phyloP scores from a whole-genome alignment of 1,140 invertebrate genomes.

The Trichonephila inaurata region DNA sequence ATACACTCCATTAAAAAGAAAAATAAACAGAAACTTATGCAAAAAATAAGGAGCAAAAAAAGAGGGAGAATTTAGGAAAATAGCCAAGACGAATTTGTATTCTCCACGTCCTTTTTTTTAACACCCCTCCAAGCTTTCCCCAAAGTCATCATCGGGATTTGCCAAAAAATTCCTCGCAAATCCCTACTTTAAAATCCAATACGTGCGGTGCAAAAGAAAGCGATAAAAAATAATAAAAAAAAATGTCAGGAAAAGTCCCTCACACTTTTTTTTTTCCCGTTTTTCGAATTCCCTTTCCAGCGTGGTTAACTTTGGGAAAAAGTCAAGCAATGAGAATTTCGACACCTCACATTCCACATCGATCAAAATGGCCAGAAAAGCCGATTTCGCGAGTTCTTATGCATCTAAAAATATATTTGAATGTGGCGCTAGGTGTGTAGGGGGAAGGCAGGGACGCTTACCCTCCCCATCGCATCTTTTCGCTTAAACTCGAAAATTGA shows the following conservation, averaged over 20 bases:
- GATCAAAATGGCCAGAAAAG: conserved; percentile 62
- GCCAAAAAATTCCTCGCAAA: conserved; percentile 25
- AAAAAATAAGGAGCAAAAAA: background rate
- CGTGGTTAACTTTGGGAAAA: background rate
- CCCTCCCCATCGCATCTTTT: background rate
- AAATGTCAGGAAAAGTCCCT: background rate
- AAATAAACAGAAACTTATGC: background rate
- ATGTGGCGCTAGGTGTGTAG: background rate
- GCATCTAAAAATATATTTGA: conserved; percentile 51
- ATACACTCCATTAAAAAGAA: background rate
- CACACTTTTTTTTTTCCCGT: background rate
- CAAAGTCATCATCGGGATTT: conserved; percentile 37
- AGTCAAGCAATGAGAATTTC: conserved; percentile 25
- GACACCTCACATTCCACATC: conserved; percentile 47
- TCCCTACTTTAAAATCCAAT: conserved; percentile 47
- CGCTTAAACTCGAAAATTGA: conserved; percentile 33
- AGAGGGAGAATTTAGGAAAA: background rate
- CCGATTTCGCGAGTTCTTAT: conserved; percentile 45
- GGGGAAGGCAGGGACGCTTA: too few species aligned
- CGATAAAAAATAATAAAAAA: background rate
- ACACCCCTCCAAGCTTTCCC: background rate
- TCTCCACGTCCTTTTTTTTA: background rate
- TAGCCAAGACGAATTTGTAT: conserved; percentile 20
- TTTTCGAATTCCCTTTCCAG: background rate
- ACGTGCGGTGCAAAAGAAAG: conserved; percentile 33